Evolutionary conservation across 2,888 invertebrate species (phyloP).

Genomic region (Nomada fabriciana): DNA sequence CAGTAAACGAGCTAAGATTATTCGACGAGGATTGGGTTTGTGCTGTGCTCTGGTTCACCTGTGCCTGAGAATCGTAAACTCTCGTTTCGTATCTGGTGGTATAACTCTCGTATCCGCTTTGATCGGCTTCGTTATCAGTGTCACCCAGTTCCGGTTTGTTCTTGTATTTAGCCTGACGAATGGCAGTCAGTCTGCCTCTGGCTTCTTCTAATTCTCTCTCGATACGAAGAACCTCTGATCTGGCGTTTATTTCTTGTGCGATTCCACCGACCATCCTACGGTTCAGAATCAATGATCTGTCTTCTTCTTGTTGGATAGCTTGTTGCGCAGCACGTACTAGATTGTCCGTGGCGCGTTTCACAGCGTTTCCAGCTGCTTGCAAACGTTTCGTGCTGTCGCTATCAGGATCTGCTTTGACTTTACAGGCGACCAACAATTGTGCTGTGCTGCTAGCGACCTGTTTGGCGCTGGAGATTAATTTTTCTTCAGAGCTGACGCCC

Average conservation of each 20-base stretch:
- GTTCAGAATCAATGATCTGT: conserved; percentile 95
- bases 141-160: conserved; percentile 86
- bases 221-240: conserved; percentile 96
- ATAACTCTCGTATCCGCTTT: conserved; percentile 84
- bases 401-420: conserved; percentile 98
- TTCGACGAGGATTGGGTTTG: conserved; percentile 71
- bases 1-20: conserved; percentile 73
- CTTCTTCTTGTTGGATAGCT: conserved; percentile 96
- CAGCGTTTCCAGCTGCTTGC: conserved; percentile 97
- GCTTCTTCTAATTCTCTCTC: conserved; percentile 98
- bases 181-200: conserved; percentile 93
- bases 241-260: conserved; percentile 97
- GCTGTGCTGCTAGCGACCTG: conserved; percentile 99
- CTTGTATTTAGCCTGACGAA: conserved; percentile 96
- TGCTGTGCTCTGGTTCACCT: conserved; percentile 68
- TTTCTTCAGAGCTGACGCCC: conserved; percentile 96
- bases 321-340: conserved; percentile 97
- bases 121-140: conserved; percentile 88
- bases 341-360: conserved; percentile 98
- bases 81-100: conserved; percentile 86
- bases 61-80: conserved; percentile 84
- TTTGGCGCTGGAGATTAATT: conserved; percentile 97
- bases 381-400: conserved; percentile 96
- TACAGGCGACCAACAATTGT: conserved; percentile 98
- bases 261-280: conserved; percentile 98